Conservation (phyloP, 2,113 vertebrate species). For the Strix uralensis region DNA sequence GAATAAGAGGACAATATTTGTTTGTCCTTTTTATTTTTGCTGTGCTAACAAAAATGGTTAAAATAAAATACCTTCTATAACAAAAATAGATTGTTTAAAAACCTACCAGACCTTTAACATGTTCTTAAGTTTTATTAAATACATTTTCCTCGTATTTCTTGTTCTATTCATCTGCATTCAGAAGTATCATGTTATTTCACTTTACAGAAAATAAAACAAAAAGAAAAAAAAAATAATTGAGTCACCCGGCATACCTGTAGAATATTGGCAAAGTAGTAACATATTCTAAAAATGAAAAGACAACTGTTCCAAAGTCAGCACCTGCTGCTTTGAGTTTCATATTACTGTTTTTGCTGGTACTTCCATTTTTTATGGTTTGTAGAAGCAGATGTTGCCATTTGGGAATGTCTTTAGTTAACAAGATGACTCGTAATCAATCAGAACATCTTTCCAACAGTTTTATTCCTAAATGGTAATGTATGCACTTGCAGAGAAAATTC, state of each 20-base stretch:
- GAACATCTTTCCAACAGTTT: constrained; percentile 43
- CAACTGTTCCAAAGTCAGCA: constrained; percentile 57
- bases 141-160: background rate
- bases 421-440: constrained; percentile 53
- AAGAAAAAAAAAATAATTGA: background rate
- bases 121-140: background rate
- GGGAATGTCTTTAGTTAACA: constrained; percentile 60
- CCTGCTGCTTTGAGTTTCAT: constrained; percentile 49
- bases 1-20: background rate
- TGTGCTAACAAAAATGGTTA: background rate
- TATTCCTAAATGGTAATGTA: constrained; percentile 48
- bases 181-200: background rate
- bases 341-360: constrained; percentile 47
- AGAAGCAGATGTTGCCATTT: constrained; percentile 55
- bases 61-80: background rate
- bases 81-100: background rate
- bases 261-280: background rate
- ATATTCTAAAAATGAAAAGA: constrained; percentile 34
- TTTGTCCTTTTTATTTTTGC: background rate
- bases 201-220: background rate
- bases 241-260: background rate
- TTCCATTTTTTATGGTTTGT: constrained; percentile 63
- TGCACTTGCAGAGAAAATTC: constrained; percentile 25
- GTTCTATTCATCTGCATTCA: background rate
- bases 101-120: background rate